These are phyloP conservation scores for Polypedilum pembai DNA, from an alignment of 1,140 invertebrate species.

Conservation along the genomic window DNA sequence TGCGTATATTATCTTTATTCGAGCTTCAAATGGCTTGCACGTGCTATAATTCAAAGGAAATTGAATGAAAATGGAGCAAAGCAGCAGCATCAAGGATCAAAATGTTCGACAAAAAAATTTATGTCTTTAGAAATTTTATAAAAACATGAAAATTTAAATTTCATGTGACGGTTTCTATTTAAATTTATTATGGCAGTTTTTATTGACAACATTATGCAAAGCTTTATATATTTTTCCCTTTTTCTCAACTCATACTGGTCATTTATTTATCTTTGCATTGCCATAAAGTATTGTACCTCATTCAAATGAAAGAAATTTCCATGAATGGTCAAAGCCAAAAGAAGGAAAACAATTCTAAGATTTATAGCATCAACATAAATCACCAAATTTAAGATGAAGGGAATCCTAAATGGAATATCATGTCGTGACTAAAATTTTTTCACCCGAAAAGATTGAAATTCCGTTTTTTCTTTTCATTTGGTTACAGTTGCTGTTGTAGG, in stretches of 20 bases:
- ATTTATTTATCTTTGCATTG: too few species aligned
- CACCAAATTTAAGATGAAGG: conserved; percentile 8
- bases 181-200: too few species aligned
- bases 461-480: neutral
- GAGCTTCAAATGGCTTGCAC: neutral
- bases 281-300: too few species aligned
- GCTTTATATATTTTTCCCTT: too few species aligned
- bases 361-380: conserved; percentile 14
- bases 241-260: too few species aligned
- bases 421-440: neutral
- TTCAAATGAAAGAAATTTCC: neutral
- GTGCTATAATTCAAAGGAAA: neutral
- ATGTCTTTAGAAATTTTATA: neutral
- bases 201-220: too few species aligned
- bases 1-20: neutral
- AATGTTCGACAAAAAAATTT: conserved; percentile 22
- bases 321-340: neutral
- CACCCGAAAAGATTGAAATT: neutral
- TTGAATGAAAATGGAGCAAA: neutral
- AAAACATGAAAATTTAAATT: neutral
- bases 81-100: neutral
- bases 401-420: neutral
- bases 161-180: too few species aligned
- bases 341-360: neutral
- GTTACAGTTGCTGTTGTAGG: too few species aligned